A percentile compares a stretch with the other conserved stretches of the same genome.
These are phyloP conservation scores for Nautilus pompilius DNA, from an alignment of 1,140 invertebrate genomes.

Conservation along the genomic window DNA sequence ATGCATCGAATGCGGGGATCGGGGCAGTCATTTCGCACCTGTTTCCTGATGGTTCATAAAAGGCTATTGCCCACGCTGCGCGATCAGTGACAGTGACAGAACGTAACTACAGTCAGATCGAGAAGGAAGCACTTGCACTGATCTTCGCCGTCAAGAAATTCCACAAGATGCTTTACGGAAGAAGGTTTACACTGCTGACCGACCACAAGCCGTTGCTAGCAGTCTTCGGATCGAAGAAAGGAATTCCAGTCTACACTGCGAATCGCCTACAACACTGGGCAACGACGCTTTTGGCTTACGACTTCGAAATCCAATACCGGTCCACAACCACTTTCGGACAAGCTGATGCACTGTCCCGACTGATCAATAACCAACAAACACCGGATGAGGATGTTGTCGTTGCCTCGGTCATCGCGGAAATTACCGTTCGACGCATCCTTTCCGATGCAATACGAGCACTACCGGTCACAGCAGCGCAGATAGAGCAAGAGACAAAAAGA, in stretches of 20 bases:
- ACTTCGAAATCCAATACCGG: too few species aligned
- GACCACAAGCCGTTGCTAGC: constrained; percentile 56
- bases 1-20: constrained; percentile 57
- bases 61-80: constrained; percentile 56
- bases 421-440: too few species aligned
- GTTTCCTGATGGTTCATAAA: constrained; percentile 42
- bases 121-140: constrained; percentile 58
- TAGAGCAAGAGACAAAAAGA: too few species aligned
- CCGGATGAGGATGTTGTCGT: too few species aligned
- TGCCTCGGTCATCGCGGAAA: too few species aligned
- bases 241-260: constrained; percentile 33
- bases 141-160: constrained; percentile 54
- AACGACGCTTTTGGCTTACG: too few species aligned
- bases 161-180: constrained; percentile 53
- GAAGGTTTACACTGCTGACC: constrained; percentile 55
- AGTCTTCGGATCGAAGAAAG: constrained; percentile 49
- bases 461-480: too few species aligned
- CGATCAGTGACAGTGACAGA: constrained; percentile 52
- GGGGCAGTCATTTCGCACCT: constrained; percentile 57
- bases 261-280: constrained; percentile 48
- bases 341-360: too few species aligned
- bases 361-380: too few species aligned
- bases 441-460: too few species aligned
- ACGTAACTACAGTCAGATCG: constrained; percentile 59
- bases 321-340: too few species aligned